Percentiles rank a stretch among this genome's conserved stretches.
These are phyloP conservation scores for Ptychodera flava DNA, from an alignment of 35 echinoderm and acorn worm genomes.

Conservation along the genomic window DNA sequence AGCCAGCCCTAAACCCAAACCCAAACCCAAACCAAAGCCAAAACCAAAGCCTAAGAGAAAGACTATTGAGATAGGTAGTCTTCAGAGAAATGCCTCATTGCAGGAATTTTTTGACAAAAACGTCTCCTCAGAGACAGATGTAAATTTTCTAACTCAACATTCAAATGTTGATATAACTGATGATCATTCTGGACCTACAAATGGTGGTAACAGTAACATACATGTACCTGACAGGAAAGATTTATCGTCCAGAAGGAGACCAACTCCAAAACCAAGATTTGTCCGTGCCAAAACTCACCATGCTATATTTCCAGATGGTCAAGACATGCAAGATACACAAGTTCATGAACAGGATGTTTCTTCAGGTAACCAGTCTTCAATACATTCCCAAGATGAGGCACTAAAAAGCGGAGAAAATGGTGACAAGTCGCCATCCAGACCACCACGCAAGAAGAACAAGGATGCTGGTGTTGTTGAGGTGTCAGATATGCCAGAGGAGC, in stretches of 20 bases:
- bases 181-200: neutral
- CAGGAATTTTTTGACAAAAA: neutral
- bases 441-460: neutral
- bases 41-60: neutral
- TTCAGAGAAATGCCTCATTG: neutral
- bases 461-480: neutral
- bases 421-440: neutral
- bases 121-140: neutral
- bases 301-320: neutral
- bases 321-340: neutral
- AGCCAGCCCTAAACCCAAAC: neutral
- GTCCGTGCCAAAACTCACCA: neutral
- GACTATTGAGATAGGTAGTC: neutral
- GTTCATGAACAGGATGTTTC: neutral
- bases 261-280: neutral
- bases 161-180: too few relatives aligned
- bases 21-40: neutral
- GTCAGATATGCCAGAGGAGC: neutral
- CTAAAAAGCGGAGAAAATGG: neutral
- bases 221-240: neutral
- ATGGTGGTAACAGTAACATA: neutral
- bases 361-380: neutral
- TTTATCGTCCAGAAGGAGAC: neutral
- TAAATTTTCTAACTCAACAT: too few relatives aligned
- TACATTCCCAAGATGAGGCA: neutral